Evolutionary conservation across 2,113 vertebrate genomes (phyloP), one percentile per base, ranked within the genome.

Genomic region (Megaceryle torquata): DNA sequence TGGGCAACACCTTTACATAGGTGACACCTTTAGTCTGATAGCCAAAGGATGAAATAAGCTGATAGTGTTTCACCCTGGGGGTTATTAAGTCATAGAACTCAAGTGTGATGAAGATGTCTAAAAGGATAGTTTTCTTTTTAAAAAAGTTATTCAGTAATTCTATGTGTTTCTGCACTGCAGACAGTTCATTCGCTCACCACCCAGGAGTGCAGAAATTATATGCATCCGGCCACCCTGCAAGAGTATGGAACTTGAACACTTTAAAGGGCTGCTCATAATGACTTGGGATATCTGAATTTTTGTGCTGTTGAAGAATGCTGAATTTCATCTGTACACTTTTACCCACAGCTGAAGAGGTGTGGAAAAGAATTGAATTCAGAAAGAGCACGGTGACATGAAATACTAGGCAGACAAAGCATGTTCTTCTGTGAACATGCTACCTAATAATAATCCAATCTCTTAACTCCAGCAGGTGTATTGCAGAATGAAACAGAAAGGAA

Each of bases 61-160:
- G 37, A 28, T 26, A 50, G 56, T 56, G 21, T 59, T 35, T 82
- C 39, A 61, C 19, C 10, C 31, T 37, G 17, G 5, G 15, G 14
- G 3, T 15, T 28, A 39, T 18, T 35, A 20, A 54, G 28, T 72
- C 0, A 0, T 4, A 43, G 56, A 70, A 86, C 28, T 11, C 56
- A 90, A 76, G 29, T 11, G 6, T 25, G 46, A 67, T 53, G 15
- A 67, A 54, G 63, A 33, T 57, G 17, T 70, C 54, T n/a, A 37
- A 63, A 59, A 46, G 9, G 44, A 37, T 8, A 37, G 12, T 87
- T 84, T 82, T 64, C 48, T 39, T 84, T 82, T 10, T 2, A 18
- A 64, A 84, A 41, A 41, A 43, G n/a, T 39, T 0, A 33, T 60
- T 82, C 53, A 37, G 0, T 80, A 91, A 48, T 60, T 88, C 21